Conservation (phyloP, 2,797 vertebrate species). For the Pantherophis alleghaniensis region DNA sequence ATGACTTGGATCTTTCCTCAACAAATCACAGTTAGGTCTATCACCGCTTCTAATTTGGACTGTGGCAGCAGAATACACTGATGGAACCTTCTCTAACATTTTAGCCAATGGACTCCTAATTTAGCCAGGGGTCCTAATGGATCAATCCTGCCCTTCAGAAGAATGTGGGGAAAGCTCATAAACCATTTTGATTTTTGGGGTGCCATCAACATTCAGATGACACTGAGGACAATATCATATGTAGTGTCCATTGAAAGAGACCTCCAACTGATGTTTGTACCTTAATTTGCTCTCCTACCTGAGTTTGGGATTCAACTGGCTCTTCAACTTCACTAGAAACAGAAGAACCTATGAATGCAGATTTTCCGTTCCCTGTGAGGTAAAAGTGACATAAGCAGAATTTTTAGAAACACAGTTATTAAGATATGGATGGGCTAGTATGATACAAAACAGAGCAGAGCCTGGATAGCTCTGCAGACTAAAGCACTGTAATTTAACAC, state of each 20-base stretch:
- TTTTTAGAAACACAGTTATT: background rate
- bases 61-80: background rate
- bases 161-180: background rate
- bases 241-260: background rate
- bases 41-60: background rate
- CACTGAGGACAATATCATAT: background rate
- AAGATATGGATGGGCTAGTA: background rate
- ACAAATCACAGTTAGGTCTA: background rate
- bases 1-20: too few species aligned
- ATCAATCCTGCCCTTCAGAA: background rate
- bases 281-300: background rate
- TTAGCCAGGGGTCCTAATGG: too few species aligned
- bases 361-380: background rate
- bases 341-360: background rate
- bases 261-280: background rate
- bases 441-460: background rate
- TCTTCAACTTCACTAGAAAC: background rate
- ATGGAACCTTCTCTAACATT: background rate
- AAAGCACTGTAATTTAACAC: too few species aligned
- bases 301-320: background rate
- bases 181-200: background rate
- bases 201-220: background rate
- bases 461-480: too few species aligned
- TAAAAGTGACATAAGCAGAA: background rate
- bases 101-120: too few species aligned